phyloP scores from a whole-genome alignment of 92 coral and sea anemone genomes.

The Parazoanthus atlanticus region DNA sequence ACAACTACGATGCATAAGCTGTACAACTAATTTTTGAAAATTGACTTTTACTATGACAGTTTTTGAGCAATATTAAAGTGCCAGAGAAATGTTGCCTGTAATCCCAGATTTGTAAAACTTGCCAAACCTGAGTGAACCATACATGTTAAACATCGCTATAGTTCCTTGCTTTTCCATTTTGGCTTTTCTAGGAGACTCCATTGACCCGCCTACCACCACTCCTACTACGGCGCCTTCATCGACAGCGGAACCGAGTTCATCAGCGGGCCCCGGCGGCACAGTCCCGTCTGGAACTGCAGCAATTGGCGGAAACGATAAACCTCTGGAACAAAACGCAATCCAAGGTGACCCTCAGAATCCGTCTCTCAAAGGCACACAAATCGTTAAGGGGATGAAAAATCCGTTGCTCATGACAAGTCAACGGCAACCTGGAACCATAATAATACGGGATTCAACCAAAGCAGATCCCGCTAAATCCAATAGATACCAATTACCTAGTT shows the following conservation, averaged over 20 bases:
- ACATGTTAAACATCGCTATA: no score
- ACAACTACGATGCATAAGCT: no score
- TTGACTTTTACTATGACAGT: no score
- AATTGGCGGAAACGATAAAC: background rate
- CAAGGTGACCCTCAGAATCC: background rate
- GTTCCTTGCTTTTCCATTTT: no score
- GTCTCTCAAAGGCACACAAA: background rate
- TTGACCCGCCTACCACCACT: background rate
- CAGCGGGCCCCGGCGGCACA: background rate
- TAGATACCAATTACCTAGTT: background rate
- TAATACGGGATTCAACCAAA: background rate
- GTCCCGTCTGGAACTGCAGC: background rate
- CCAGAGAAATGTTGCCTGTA: no score
- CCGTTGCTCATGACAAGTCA: background rate
- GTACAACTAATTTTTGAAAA: no score
- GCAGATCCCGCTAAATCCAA: background rate
- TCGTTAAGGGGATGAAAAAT: background rate
- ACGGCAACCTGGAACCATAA: background rate
- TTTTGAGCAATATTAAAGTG: no score
- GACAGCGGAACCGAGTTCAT: background rate
- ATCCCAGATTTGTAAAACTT: no score
- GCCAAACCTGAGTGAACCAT: no score
- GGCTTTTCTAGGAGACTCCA: background rate
- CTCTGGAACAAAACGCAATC: background rate
- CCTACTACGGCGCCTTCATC: no score